Conservation (phyloP, 2,888 invertebrate species). For the Himalopsyche anomala region DNA sequence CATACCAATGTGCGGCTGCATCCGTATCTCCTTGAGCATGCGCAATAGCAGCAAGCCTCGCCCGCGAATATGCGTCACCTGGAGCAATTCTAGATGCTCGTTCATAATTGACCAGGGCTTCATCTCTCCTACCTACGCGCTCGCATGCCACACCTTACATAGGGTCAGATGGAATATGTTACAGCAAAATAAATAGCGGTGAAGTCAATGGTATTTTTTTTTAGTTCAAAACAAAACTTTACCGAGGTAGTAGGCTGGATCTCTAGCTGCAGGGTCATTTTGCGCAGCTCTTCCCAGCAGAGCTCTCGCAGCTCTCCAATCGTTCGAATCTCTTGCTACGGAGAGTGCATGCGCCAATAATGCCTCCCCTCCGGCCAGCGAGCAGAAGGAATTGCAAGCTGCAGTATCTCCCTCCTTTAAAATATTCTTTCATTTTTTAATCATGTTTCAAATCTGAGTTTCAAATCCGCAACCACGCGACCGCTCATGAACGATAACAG, state of each 20-base stretch:
- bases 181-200: not conserved
- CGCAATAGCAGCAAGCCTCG: conserved; percentile 71
- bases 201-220: not conserved
- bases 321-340: conserved; percentile 28
- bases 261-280: conserved; percentile 71
- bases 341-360: conserved; percentile 51
- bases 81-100: conserved; percentile 66
- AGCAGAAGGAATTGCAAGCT: conserved; percentile 19
- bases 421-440: not conserved
- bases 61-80: conserved; percentile 72
- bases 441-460: too few species aligned
- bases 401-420: conserved; percentile 56
- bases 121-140: conserved; percentile 66
- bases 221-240: not conserved
- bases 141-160: conserved; percentile 60
- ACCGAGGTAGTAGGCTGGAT: conserved; percentile 67
- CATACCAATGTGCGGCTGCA: conserved; percentile 73
- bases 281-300: conserved; percentile 72
- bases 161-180: not conserved
- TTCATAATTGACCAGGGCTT: conserved; percentile 71
- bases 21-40: conserved; percentile 67
- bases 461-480: too few species aligned
- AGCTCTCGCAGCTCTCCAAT: conserved; percentile 68
- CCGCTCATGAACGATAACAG: too few species aligned
- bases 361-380: conserved; percentile 23